phyloP scores from a whole-genome alignment of 1,140 invertebrate species.

The Ladona fulva region DNA sequence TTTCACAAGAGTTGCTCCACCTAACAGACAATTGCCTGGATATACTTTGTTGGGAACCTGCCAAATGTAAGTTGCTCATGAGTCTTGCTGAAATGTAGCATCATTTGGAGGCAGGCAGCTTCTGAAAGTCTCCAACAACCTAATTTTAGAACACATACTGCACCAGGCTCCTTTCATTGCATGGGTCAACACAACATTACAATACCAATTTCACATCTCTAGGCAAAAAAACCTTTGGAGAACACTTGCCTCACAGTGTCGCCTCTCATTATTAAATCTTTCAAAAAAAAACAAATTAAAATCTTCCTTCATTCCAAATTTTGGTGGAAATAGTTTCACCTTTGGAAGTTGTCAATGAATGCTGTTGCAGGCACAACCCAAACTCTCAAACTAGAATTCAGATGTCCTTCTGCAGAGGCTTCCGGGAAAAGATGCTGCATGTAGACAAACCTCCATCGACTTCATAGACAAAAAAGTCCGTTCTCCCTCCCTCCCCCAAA shows the following conservation, averaged over 20 bases:
- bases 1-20: not conserved
- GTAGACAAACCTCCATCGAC: too few relatives aligned
- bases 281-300: too few relatives aligned
- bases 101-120: not conserved
- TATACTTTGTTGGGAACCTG: not conserved
- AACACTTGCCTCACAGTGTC: too few relatives aligned
- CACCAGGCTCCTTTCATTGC: not conserved
- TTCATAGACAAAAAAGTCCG: not conserved
- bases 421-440: too few relatives aligned
- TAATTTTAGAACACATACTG: not conserved
- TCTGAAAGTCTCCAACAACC: not conserved
- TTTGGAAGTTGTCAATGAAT: too few relatives aligned
- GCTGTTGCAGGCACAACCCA: too few relatives aligned
- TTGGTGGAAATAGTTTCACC: too few relatives aligned
- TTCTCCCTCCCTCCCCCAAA: not conserved
- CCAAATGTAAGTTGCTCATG: not conserved
- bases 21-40: not conserved
- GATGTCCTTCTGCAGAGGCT: too few relatives aligned
- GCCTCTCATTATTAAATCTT: too few relatives aligned
- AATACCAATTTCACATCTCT: not conserved
- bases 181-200: not conserved
- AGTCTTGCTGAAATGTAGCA: not conserved
- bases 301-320: too few relatives aligned
- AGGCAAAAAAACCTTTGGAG: too few relatives aligned
- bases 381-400: too few relatives aligned